A percentile compares a stretch with the other conserved stretches of the same genome.
phyloP scores from a whole-genome alignment of 1,140 invertebrate genomes.

The Euwallacea fornicatus region DNA sequence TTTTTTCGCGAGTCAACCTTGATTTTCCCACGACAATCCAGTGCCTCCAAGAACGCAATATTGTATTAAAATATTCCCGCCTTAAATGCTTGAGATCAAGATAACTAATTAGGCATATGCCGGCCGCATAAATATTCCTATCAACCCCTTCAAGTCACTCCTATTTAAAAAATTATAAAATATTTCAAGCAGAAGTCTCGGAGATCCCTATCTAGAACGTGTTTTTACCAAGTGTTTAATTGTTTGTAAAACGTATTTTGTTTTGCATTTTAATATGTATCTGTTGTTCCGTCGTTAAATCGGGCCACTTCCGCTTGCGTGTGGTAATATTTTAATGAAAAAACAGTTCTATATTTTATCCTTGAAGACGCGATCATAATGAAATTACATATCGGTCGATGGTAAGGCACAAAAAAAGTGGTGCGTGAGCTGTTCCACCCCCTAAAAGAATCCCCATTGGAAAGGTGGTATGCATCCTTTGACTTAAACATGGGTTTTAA shows the following conservation, averaged over 20 bases:
- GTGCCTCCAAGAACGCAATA: too few relatives aligned
- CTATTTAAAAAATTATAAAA: conserved; percentile 29
- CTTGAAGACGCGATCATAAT: too few relatives aligned
- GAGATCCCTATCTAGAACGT: conserved; percentile 6
- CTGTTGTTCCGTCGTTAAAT: conserved; percentile 18
- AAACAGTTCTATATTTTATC: too few relatives aligned
- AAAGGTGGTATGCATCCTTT: too few relatives aligned
- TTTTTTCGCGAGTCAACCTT: too few relatives aligned
- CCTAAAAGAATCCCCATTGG: too few relatives aligned
- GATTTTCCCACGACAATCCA: too few relatives aligned
- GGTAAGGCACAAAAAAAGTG: too few relatives aligned
- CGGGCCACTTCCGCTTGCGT: conserved; percentile 18
- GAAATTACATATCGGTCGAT: too few relatives aligned
- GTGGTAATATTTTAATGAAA: neutral
- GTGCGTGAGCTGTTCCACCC: too few relatives aligned
- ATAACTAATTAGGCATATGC: conserved; percentile 25
- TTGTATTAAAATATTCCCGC: neutral
- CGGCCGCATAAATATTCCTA: conserved; percentile 18
- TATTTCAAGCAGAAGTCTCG: conserved; percentile 21
- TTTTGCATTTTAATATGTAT: conserved; percentile 24
- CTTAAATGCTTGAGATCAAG: conserved; percentile 11
- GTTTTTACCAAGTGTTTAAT: conserved; percentile 34
- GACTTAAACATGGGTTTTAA: too few relatives aligned
- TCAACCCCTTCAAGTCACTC: conserved; percentile 16
- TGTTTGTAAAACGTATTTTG: conserved; percentile 31